Percentiles rank a stretch among this genome's conserved stretches.
These are phyloP conservation scores for Zaprionus nigranus DNA, from an alignment of 1,140 invertebrate genomes.

Conservation along the genomic window DNA sequence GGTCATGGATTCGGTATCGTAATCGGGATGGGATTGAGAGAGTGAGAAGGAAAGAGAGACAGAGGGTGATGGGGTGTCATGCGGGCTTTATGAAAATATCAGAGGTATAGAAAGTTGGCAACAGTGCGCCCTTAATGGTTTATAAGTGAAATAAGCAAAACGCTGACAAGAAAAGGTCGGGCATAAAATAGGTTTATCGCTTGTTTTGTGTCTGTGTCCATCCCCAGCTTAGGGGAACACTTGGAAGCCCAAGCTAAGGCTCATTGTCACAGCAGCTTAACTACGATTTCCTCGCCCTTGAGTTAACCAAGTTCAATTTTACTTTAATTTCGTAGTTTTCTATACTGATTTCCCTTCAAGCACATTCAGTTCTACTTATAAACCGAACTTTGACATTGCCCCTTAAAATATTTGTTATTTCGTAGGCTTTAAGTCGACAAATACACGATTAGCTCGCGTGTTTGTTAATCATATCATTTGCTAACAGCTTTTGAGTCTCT, in stretches of 20 bases:
- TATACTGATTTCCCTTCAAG: not conserved
- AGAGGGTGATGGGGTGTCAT: conserved; percentile 6
- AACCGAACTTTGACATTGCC: conserved; percentile 52
- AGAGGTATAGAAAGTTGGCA: conserved; percentile 44
- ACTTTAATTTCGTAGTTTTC: not conserved
- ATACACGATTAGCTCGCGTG: conserved; percentile 49
- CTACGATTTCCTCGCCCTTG: not conserved
- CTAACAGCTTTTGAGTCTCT: not conserved
- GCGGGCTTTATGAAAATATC: conserved; percentile 54
- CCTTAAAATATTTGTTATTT: conserved; percentile 28
- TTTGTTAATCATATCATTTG: conserved; percentile 22
- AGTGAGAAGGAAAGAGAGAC: not conserved
- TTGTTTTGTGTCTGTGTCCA: conserved; percentile 11
- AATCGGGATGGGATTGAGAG: too few species aligned
- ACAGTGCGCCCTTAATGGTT: conserved; percentile 59
- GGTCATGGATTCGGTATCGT: conserved; percentile 19
- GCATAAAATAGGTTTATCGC: conserved; percentile 74
- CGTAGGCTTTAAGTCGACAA: too few species aligned
- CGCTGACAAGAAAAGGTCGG: conserved; percentile 71
- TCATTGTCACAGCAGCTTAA: not conserved
- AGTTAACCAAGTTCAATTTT: not conserved
- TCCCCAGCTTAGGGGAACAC: conserved; percentile 13
- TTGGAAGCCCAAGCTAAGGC: not conserved
- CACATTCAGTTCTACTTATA: conserved; percentile 50
- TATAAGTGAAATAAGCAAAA: conserved; percentile 65